Evolutionary conservation across 2,888 invertebrate species (phyloP).

Genomic region (Amphipyra tragopoginis): DNA sequence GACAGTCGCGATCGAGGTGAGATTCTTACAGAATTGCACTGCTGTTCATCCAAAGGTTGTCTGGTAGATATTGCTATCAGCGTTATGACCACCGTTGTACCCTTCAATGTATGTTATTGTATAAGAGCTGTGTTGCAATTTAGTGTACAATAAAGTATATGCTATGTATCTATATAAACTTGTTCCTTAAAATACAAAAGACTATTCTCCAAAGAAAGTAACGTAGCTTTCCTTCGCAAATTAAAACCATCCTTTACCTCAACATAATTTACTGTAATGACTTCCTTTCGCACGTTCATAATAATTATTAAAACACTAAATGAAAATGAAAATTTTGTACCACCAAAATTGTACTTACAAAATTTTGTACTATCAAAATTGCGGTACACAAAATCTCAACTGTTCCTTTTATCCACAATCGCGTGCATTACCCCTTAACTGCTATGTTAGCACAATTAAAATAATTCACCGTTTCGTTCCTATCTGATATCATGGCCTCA

Average conservation of each 20-base stretch:
- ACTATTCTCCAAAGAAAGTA: not conserved
- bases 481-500: constrained; percentile 56
- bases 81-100: too few species aligned
- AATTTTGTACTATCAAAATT: constrained; percentile 9
- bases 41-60: too few species aligned
- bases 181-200: not conserved
- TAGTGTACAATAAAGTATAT: too few species aligned
- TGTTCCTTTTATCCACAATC: constrained; percentile 29
- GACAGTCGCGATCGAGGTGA: too few species aligned
- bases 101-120: too few species aligned
- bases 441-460: constrained; percentile 59
- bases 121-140: too few species aligned
- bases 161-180: not conserved
- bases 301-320: constrained; percentile 28
- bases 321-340: constrained; percentile 32
- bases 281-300: constrained; percentile 15
- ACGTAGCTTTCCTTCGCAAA: constrained; percentile 6
- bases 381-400: constrained; percentile 27
- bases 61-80: too few species aligned
- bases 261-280: constrained; percentile 26
- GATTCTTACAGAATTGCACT: too few species aligned
- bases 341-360: constrained; percentile 9
- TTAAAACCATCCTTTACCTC: constrained; percentile 15
- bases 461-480: constrained; percentile 60
- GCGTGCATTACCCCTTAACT: constrained; percentile 34